Evolutionary conservation across 37 sponge, comb jelly and placozoan species (phyloP), one percentile per base, ranked within the genome.

Genomic region (Ianthella basta): DNA sequence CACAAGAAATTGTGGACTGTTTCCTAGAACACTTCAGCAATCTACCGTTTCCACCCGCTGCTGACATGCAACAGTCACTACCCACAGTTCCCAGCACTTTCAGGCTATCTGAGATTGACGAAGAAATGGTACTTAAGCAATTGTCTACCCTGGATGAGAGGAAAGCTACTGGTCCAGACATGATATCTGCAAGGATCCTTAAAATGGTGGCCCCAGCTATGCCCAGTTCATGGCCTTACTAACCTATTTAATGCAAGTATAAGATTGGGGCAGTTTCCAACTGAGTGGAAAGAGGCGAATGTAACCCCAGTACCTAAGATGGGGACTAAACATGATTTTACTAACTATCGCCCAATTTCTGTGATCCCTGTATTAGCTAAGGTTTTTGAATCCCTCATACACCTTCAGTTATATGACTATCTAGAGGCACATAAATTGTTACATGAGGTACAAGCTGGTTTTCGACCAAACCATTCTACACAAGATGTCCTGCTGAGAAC

Each of bases 331-430:
- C 59, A 57, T 57, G 59, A 57, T 57, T 20, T 57, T 57, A 57
- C 59, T 20, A 72, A 83, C 84, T 83, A 69, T 66, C 55, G 84
- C 19, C 84, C 84, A 6, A 39, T 83, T 36, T 83, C 84, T 19
- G 84, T 83, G 6, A 38, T 66, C 6, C 84, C 84, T 24, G 72
- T 83, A 23, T 4, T 83, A 27, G 69, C 72, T 29, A 83, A 83
- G 34, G 72, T 83, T 18, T 68, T 66, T 4, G 84, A 83, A 39
- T 41, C 53, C 25, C n/a, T 83, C 23, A 34, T 83, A 25, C 72
- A 66, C 29, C 41, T 68, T 13, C 84, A 65, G 84, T 30, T 67
- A 30, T 69, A 69, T 83, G 56, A 30, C 5, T 40, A 83, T 72
- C 4, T 83, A 27, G 72, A 66, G 33, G 35, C 21, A 6, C 3